Percentiles rank a stretch among this genome's conserved stretches.
These are phyloP conservation scores for Myotis daubentonii DNA, from an alignment of 2,797 vertebrate genomes.

Conservation along the genomic window DNA sequence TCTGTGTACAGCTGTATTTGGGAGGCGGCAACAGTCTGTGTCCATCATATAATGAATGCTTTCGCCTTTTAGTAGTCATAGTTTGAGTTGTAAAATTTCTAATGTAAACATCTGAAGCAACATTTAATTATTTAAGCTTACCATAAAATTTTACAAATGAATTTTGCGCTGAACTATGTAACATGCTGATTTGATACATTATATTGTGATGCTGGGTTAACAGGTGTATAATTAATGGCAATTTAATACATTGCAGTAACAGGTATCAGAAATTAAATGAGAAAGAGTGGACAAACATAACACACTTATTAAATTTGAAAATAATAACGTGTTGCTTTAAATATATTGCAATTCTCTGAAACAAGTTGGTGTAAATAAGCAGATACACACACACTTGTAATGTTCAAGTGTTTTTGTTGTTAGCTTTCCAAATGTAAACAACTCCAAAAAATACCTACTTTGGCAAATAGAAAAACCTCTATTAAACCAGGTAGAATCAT, in stretches of 20 bases:
- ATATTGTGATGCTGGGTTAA: background rate
- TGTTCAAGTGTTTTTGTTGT: background rate
- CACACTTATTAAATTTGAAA: background rate
- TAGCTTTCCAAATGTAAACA: background rate
- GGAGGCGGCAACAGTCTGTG: background rate
- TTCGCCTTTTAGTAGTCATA: background rate
- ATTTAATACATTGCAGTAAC: background rate
- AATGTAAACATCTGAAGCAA: too few species aligned
- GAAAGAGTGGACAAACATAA: background rate
- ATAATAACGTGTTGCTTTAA: background rate
- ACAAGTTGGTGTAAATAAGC: background rate
- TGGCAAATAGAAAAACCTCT: constrained; percentile 3
- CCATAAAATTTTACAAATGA: background rate
- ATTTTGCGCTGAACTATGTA: background rate
- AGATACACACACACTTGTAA: background rate
- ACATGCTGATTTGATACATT: background rate
- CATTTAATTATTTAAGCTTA: background rate
- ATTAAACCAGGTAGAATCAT: constrained; percentile 50
- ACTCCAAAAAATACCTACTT: background rate
- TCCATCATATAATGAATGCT: background rate
- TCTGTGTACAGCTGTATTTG: background rate
- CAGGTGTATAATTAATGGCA: background rate
- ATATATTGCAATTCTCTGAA: background rate
- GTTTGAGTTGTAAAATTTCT: background rate
- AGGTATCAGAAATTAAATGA: background rate